These are phyloP conservation scores for Microctenopoma steveboyesi DNA, from an alignment of 2,797 vertebrate genomes.

Conservation along the genomic window DNA sequence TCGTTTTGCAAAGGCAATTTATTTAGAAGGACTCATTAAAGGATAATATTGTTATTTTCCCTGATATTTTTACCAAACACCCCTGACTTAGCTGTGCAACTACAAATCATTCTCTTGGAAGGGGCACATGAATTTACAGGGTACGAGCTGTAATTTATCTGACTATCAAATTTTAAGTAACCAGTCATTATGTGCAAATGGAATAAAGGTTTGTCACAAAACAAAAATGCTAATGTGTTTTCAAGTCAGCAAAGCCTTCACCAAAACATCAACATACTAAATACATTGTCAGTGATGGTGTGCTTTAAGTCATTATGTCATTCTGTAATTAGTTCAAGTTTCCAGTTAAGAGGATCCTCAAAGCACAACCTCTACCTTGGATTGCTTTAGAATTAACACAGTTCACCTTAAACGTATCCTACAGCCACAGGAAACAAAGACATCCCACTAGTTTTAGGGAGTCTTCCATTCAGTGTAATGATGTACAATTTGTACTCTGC, in stretches of 20 bases:
- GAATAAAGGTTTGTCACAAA: constrained; percentile 11
- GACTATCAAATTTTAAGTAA: not conserved
- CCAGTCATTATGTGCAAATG: not conserved
- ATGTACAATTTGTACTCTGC: not conserved
- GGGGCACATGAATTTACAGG: constrained; percentile 1
- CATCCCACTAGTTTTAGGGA: not conserved
- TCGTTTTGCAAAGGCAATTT: constrained; percentile 56
- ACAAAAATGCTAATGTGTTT: not conserved
- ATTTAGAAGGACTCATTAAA: constrained; percentile 56
- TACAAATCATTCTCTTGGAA: constrained; percentile 24
- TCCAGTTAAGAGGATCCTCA: not conserved
- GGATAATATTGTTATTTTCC: constrained; percentile 53
- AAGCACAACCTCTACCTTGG: constrained; percentile 9
- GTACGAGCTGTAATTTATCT: constrained; percentile 26
- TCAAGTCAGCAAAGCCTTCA: not conserved
- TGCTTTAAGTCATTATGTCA: not conserved
- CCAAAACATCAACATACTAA: not conserved
- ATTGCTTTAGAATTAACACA: constrained; percentile 15
- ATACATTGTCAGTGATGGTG: not conserved
- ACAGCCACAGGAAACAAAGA: constrained; percentile 1
- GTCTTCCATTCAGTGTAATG: not conserved
- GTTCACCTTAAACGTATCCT: not conserved
- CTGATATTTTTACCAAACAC: constrained; percentile 34
- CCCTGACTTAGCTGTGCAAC: not conserved
- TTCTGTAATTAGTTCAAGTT: constrained; percentile 10